Evolutionary conservation across 2,888 invertebrate genomes (phyloP).

Genomic region (Acanthococcus lagerstroemiae): DNA sequence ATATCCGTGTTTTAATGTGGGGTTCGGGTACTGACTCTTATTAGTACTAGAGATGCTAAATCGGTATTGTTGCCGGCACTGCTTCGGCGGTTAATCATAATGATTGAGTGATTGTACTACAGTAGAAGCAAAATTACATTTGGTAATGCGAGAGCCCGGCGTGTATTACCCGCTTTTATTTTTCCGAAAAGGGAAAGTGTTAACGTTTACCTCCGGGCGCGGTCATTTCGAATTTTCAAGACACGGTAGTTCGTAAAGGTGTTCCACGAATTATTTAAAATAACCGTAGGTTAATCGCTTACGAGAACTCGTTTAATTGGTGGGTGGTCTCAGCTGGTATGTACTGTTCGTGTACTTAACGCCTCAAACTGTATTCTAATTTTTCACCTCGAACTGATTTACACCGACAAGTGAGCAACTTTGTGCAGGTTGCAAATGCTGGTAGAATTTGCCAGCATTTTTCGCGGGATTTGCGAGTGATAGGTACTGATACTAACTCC

Average conservation of each 20-base stretch:
- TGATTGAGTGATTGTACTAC: conserved; percentile 20
- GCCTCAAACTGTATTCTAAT: too few species aligned
- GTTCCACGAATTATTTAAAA: not conserved
- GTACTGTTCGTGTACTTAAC: too few species aligned
- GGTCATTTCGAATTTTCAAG: not conserved
- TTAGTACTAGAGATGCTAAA: conserved; percentile 28
- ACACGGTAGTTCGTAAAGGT: not conserved
- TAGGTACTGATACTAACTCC: too few species aligned
- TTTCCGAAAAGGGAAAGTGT: conserved; percentile 19
- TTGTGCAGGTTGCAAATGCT: not conserved
- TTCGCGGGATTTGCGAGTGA: too few species aligned
- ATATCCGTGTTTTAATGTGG: conserved; percentile 18
- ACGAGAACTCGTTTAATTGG: not conserved
- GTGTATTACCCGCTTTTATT: not conserved
- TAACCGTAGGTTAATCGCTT: not conserved
- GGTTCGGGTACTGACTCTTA: conserved; percentile 23
- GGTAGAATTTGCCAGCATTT: not conserved
- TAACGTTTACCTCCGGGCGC: not conserved
- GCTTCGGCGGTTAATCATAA: conserved; percentile 22
- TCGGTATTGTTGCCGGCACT: conserved; percentile 17
- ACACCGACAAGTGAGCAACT: not conserved
- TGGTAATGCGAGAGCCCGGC: too few species aligned
- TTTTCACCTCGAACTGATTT: not conserved
- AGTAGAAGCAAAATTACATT: conserved; percentile 21
- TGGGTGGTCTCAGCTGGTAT: not conserved